Percentiles rank a stretch among this genome's conserved stretches.
Evolutionary conservation across 1,140 invertebrate species (phyloP).

Genomic region (Eriocheir sinensis): DNA sequence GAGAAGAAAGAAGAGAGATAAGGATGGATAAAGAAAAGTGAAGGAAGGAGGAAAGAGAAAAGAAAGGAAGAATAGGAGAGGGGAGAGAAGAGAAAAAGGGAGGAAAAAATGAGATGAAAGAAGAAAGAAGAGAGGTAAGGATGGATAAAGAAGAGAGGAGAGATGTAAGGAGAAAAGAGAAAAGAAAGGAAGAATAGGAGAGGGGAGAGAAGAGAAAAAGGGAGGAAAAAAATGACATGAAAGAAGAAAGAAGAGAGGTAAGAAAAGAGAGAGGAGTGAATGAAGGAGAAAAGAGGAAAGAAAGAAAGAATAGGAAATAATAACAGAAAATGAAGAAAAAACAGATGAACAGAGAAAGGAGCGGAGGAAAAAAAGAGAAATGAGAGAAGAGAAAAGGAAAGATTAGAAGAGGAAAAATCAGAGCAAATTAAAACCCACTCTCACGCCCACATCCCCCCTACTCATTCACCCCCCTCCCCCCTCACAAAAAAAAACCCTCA

Average conservation of each 20-base stretch:
- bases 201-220: not conserved
- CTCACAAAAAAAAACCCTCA: too few species aligned
- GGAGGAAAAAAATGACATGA: not conserved
- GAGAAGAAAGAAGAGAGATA: not conserved
- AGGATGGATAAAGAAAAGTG: not conserved
- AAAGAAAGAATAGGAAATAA: too few species aligned
- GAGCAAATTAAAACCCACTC: too few species aligned
- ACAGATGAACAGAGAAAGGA: not conserved
- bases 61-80: not conserved
- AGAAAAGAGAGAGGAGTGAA: not conserved
- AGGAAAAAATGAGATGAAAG: too few species aligned
- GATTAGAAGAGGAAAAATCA: too few species aligned
- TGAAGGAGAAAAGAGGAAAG: not conserved
- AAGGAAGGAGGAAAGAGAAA: not conserved
- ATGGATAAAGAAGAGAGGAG: too few species aligned
- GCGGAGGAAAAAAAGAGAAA: not conserved
- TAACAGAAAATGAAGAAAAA: not conserved
- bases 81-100: too few species aligned
- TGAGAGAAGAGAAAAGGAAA: not conserved
- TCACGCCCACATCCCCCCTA: too few species aligned
- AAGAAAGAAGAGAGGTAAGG: too few species aligned
- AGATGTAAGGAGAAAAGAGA: too few species aligned
- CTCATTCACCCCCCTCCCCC: not conserved
- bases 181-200: not conserved
- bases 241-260: not conserved